These are phyloP conservation scores for Lasioglossum leucozonium DNA, from an alignment of 2,888 invertebrate species.

Conservation along the genomic window DNA sequence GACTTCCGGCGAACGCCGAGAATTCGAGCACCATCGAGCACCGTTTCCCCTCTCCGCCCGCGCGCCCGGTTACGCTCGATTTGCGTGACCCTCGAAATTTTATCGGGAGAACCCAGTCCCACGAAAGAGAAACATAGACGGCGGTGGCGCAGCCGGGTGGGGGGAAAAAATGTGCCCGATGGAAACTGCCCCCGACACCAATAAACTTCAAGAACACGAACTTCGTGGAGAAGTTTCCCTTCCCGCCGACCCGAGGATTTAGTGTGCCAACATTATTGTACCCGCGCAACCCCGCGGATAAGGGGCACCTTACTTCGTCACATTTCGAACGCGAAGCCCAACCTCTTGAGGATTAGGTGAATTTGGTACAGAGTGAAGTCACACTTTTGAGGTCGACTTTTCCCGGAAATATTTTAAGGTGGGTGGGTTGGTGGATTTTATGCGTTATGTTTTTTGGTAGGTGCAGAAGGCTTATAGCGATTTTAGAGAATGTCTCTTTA, in stretches of 20 bases:
- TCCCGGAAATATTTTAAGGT: not conserved
- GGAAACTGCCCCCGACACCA: slow-evolving; percentile 62
- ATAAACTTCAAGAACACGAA: slow-evolving; percentile 67
- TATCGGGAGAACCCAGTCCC: slow-evolving; percentile 40
- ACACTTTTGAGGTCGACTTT: not conserved
- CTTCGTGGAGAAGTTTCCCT: slow-evolving; percentile 65
- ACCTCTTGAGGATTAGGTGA: not conserved
- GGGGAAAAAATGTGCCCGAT: slow-evolving; percentile 46
- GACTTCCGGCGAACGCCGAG: slow-evolving; percentile 32
- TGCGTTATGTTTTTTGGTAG: no score
- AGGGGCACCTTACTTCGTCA: slow-evolving; percentile 35
- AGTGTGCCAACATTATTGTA: slow-evolving; percentile 51
- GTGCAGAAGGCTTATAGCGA: no score
- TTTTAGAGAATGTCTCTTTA: no score
- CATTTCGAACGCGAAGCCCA: slow-evolving; percentile 21
- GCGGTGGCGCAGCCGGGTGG: not conserved
- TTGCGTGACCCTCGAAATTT: slow-evolving; percentile 68
- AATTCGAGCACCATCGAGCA: slow-evolving; percentile 27
- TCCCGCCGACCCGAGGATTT: slow-evolving; percentile 62
- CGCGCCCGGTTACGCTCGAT: slow-evolving; percentile 74
- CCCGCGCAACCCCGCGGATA: slow-evolving; percentile 27
- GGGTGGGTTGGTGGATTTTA: not conserved
- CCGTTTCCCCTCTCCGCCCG: not conserved
- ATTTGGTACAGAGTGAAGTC: not conserved
- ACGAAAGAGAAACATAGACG: slow-evolving; percentile 37